These are phyloP conservation scores for Cisticola juncidis DNA, from an alignment of 2,113 vertebrate genomes.

Conservation along the genomic window DNA sequence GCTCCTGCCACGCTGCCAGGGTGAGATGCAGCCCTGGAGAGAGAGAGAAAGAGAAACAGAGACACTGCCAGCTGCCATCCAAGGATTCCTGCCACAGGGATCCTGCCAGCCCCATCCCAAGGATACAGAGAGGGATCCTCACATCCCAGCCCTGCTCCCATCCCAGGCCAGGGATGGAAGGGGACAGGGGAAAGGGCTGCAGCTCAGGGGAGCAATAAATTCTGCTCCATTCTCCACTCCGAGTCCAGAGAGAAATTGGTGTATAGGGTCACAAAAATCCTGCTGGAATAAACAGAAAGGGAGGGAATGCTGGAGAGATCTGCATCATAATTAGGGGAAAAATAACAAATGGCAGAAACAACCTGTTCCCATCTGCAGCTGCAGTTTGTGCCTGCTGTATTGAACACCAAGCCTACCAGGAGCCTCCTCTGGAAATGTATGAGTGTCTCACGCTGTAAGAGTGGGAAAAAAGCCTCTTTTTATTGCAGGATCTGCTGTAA, in stretches of 20 bases:
- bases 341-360: constrained; percentile 37
- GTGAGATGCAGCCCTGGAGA: neutral
- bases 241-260: neutral
- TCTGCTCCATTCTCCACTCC: neutral
- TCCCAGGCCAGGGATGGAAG: neutral
- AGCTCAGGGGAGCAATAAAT: neutral
- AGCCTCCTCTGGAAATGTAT: neutral
- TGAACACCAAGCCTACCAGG: neutral
- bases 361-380: constrained; percentile 58
- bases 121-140: neutral
- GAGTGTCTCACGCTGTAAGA: neutral
- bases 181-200: fast-evolving
- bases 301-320: constrained; percentile 15
- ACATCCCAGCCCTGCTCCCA: neutral
- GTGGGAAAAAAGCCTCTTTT: neutral
- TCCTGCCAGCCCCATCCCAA: fast-evolving
- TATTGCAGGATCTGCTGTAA: neutral
- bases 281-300: constrained; percentile 26
- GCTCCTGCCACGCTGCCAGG: neutral
- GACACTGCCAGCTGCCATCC: neutral
- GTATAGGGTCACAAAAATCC: neutral
- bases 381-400: neutral
- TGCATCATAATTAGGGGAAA: constrained; percentile 34
- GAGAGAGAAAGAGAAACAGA: neutral
- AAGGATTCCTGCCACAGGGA: fast-evolving